Conservation (phyloP, 2,113 vertebrate genomes). For the Sinocyclocheilus grahami region DNA sequence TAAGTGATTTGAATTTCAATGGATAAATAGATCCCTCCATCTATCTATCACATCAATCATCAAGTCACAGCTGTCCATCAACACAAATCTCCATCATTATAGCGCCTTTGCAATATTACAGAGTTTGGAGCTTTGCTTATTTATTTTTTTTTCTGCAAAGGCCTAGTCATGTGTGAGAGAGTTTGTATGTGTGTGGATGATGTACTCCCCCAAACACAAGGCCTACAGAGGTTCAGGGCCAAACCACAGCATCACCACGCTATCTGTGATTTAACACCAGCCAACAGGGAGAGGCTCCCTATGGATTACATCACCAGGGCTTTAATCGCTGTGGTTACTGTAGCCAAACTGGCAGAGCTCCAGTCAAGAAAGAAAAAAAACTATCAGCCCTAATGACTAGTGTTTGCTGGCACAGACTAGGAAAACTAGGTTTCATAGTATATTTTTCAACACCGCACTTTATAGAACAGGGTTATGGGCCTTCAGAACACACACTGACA, state of each 20-base stretch:
- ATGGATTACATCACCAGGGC: constrained; percentile 60
- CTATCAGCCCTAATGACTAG: constrained; percentile 54
- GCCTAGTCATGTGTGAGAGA: neutral
- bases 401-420: constrained; percentile 46
- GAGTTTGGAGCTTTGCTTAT: neutral
- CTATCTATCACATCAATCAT: no score
- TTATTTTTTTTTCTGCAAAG: neutral
- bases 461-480: constrained; percentile 30
- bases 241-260: constrained; percentile 40
- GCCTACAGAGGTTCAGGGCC: neutral
- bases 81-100: neutral
- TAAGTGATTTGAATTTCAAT: no score
- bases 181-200: neutral
- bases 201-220: constrained; percentile 31
- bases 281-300: constrained; percentile 49
- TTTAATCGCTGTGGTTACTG: constrained; percentile 54
- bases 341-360: constrained; percentile 54
- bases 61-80: neutral
- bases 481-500: constrained; percentile 20
- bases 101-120: neutral
- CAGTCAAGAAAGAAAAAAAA: constrained; percentile 37
- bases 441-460: constrained; percentile 35
- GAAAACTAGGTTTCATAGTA: constrained; percentile 35
- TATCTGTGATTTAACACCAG: constrained; percentile 54
- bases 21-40: no score